Evolutionary conservation across 2,797 vertebrate genomes (phyloP).

Genomic region (Anniella stebbinsi): DNA sequence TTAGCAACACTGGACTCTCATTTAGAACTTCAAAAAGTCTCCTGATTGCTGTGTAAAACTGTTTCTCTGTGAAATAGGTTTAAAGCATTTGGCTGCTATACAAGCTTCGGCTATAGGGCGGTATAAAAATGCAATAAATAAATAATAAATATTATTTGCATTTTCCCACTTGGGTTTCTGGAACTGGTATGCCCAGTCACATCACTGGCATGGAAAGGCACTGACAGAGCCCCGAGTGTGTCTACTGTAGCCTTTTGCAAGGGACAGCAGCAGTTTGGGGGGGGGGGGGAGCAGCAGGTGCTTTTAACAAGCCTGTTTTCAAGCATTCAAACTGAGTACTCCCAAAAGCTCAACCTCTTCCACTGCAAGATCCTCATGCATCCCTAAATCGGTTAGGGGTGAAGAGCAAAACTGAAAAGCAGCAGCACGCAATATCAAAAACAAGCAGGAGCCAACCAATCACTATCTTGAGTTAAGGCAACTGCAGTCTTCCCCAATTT

Average conservation of each 20-base stretch:
- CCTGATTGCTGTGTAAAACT: background rate
- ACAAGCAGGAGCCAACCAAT: background rate
- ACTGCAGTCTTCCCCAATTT: background rate
- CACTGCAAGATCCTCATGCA: background rate
- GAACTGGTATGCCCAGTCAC: background rate
- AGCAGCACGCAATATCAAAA: background rate
- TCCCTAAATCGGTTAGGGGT: background rate
- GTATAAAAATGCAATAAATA: no score
- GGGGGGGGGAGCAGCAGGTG: background rate
- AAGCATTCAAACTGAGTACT: background rate
- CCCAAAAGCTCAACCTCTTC: background rate
- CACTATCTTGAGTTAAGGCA: background rate
- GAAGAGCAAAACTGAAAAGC: background rate
- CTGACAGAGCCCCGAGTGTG: no score
- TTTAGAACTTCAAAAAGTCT: constrained; percentile 9
- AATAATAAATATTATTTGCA: no score
- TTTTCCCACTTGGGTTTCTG: background rate
- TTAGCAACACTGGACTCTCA: background rate
- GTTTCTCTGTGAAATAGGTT: background rate
- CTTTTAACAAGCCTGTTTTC: background rate
- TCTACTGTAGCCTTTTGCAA: background rate
- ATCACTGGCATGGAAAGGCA: background rate
- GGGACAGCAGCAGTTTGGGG: no score
- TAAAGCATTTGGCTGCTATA: background rate
- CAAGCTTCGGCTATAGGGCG: no score